phyloP scores from a whole-genome alignment of 2,797 vertebrate species.

The Sebastiscus tertius region DNA sequence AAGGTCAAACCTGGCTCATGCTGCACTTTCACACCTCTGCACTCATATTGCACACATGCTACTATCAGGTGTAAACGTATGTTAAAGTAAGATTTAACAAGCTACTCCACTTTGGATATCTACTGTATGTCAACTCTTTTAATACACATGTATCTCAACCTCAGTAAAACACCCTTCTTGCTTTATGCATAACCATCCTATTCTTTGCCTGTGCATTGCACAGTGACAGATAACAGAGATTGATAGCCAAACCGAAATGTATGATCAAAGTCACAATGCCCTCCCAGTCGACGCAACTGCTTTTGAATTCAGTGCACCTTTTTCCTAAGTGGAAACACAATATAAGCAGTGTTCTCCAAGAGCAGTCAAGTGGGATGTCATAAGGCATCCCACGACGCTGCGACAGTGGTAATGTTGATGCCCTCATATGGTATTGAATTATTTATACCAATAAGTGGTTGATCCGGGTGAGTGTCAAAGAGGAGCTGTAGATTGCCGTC shows the following conservation, averaged over 20 bases:
- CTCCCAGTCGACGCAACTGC: constrained; percentile 5
- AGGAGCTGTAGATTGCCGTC: constrained; percentile 52
- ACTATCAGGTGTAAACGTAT: background rate
- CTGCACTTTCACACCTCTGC: background rate
- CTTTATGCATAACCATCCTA: background rate
- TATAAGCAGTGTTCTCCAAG: constrained; percentile 38
- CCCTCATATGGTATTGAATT: constrained; percentile 56
- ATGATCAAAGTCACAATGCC: constrained; percentile 25
- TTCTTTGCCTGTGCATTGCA: background rate
- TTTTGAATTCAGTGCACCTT: constrained; percentile 29
- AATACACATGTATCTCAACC: background rate
- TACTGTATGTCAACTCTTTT: background rate
- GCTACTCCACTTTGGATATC: background rate
- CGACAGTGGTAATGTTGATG: constrained; percentile 34
- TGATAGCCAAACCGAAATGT: background rate
- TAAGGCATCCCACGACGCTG: constrained; percentile 1
- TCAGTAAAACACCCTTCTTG: background rate
- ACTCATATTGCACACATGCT: background rate
- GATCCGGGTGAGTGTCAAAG: constrained; percentile 58
- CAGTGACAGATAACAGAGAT: background rate
- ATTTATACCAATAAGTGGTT: constrained; percentile 63
- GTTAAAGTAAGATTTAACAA: background rate
- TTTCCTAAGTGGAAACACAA: constrained; percentile 26
- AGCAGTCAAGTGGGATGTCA: constrained; percentile 50
- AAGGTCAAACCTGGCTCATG: background rate